phyloP scores from a whole-genome alignment of 2,797 vertebrate genomes.

The Sebastes steindachneri region DNA sequence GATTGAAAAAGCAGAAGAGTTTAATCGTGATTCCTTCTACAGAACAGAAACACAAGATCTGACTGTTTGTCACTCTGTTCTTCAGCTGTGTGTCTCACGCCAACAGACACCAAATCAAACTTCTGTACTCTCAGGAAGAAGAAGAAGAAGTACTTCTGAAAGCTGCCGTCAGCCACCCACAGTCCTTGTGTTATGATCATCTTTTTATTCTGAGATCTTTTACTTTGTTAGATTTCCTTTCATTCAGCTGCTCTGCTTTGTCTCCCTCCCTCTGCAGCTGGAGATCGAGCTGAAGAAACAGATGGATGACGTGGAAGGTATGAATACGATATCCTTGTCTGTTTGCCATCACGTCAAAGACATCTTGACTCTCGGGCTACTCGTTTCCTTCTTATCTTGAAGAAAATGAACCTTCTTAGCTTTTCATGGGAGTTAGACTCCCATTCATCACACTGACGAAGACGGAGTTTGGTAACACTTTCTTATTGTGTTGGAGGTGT shows the following conservation, averaged over 20 bases:
- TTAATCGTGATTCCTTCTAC: neutral
- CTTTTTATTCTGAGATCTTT: slow-evolving; percentile 21
- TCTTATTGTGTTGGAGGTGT: neutral
- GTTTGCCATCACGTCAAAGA: neutral
- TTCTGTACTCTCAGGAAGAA: neutral
- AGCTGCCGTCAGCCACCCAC: neutral
- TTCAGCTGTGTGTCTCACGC: neutral
- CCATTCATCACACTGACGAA: neutral
- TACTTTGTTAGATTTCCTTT: neutral
- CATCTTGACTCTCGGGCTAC: neutral
- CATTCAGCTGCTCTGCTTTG: neutral
- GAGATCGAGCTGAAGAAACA: slow-evolving; percentile 90
- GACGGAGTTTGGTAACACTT: neutral
- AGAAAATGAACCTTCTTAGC: neutral
- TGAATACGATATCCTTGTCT: neutral
- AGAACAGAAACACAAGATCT: neutral
- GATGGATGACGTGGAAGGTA: slow-evolving; percentile 94
- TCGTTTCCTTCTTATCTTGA: neutral
- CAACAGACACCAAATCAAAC: neutral
- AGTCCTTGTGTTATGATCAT: neutral
- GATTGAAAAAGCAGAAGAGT: neutral
- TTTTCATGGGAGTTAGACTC: neutral
- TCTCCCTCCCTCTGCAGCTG: slow-evolving; percentile 80
- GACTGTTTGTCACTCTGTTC: neutral
- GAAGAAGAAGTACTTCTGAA: neutral